Evolutionary conservation across 2,888 invertebrate species (phyloP).

Genomic region (Leptothorax acervorum): DNA sequence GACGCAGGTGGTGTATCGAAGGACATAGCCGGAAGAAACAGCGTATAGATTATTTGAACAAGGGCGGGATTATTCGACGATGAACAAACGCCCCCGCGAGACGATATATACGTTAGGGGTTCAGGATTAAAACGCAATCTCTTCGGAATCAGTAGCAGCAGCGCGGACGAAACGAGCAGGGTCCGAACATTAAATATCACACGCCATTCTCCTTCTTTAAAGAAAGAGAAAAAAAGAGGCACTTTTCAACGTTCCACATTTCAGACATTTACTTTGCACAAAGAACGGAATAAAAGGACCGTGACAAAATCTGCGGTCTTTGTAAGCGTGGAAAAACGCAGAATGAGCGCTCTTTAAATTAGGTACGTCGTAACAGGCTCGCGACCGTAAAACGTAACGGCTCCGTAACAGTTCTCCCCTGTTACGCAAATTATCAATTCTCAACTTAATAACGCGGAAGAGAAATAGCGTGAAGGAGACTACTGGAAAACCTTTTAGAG

Average conservation of each 20-base stretch:
- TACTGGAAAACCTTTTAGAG: constrained; percentile 23
- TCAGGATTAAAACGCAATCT: constrained; percentile 24
- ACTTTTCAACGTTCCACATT: not conserved
- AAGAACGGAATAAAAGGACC: not conserved
- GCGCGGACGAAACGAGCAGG: not conserved
- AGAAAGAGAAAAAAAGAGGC: not conserved
- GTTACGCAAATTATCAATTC: constrained; percentile 50
- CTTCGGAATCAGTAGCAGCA: not conserved
- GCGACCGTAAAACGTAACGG: constrained; percentile 44
- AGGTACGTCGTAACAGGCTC: constrained; percentile 40
- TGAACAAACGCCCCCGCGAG: constrained; percentile 30
- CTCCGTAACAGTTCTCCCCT: constrained; percentile 36
- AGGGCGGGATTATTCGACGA: constrained; percentile 39
- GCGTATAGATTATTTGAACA: constrained; percentile 47
- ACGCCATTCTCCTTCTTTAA: not conserved
- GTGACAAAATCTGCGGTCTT: not conserved
- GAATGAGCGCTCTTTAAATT: constrained; percentile 52
- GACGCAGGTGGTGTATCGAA: constrained; percentile 29
- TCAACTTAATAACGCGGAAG: constrained; percentile 44
- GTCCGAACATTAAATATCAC: not conserved
- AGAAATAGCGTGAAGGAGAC: not conserved
- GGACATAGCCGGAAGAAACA: constrained; percentile 39
- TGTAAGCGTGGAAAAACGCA: not conserved
- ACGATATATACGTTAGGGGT: constrained; percentile 1
- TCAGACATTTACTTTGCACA: not conserved